Percentiles rank a stretch among this genome's conserved stretches.
These are phyloP conservation scores for Catagonus wagneri DNA, from an alignment of 2,113 vertebrate species.

Conservation along the genomic window DNA sequence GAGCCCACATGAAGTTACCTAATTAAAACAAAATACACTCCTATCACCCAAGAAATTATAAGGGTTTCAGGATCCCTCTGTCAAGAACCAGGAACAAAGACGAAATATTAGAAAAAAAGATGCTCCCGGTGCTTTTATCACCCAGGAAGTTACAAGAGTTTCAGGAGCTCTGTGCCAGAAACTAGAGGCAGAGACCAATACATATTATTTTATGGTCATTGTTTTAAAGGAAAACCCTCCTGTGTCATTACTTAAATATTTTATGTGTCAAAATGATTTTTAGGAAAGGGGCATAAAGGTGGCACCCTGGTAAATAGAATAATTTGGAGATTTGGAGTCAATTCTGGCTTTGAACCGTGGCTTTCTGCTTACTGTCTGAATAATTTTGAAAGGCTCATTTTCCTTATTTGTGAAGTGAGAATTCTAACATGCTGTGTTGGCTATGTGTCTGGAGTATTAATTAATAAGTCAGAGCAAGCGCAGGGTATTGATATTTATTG, in stretches of 20 bases:
- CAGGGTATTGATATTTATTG: not conserved
- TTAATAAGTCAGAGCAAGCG: not conserved
- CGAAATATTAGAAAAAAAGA: not conserved
- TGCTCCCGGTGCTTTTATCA: not conserved
- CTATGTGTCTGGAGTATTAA: not conserved
- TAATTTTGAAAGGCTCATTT: conserved; percentile 16
- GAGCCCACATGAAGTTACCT: not conserved
- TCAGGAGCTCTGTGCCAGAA: not conserved
- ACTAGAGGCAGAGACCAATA: not conserved
- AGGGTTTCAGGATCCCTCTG: not conserved
- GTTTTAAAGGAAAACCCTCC: not conserved
- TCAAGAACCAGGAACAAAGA: not conserved
- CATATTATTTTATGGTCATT: not conserved
- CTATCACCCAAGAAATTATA: not conserved
- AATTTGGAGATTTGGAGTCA: not conserved
- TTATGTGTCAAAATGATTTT: not conserved
- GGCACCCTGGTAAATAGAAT: not conserved
- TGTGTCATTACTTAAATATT: not conserved
- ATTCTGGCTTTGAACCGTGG: not conserved
- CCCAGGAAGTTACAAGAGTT: not conserved
- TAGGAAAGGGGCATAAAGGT: not conserved
- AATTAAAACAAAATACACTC: not conserved
- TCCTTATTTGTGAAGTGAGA: conserved; percentile 14
- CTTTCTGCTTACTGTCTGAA: not conserved
- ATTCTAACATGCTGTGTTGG: not conserved